phyloP scores from a whole-genome alignment of 2,797 vertebrate genomes.

The Limosa lapponica region DNA sequence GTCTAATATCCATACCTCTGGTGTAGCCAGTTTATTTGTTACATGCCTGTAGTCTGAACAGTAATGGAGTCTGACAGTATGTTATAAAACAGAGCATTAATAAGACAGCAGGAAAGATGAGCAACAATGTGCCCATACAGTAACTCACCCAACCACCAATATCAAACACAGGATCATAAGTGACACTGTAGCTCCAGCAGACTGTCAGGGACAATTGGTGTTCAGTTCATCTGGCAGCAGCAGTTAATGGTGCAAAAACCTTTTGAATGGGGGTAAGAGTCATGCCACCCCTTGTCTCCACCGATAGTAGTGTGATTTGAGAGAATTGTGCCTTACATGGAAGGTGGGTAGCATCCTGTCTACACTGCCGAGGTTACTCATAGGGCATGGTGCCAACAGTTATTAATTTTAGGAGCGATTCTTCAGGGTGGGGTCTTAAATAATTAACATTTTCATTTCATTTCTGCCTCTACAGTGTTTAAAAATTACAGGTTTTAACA shows the following conservation, averaged over 20 bases:
- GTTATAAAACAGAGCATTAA: neutral
- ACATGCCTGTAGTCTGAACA: rapidly evolving
- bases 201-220: neutral
- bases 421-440: neutral
- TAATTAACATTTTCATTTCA: neutral
- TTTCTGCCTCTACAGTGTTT: neutral
- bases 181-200: neutral
- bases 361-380: rapidly evolving
- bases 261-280: neutral
- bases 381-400: neutral
- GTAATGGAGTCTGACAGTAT: neutral
- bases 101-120: neutral
- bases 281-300: rapidly evolving
- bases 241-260: neutral
- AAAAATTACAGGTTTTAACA: neutral
- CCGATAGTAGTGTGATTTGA: neutral
- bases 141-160: rapidly evolving
- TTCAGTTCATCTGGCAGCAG: neutral
- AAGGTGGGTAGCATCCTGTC: neutral
- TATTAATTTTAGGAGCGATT: neutral
- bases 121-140: neutral
- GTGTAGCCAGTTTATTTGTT: neutral
- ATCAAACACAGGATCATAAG: neutral
- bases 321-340: neutral
- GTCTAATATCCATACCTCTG: neutral